Conservation (phyloP, 2,113 vertebrate species). For the Lethenteron camtschaticum region DNA sequence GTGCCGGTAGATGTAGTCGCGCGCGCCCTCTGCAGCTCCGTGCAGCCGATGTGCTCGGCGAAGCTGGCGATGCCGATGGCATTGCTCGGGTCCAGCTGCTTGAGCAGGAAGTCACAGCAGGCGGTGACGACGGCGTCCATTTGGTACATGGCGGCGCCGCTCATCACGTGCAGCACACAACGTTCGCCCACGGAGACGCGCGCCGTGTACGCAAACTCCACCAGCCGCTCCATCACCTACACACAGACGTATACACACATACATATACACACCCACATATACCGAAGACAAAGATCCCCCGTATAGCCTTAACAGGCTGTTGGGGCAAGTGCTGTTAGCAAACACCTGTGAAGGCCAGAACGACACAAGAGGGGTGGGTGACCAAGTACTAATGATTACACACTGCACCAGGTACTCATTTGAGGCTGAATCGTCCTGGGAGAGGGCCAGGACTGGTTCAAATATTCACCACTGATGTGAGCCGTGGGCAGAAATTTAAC, state of each 20-base stretch:
- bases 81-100: slow-evolving; percentile 80
- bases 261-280: no score
- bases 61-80: slow-evolving; percentile 87
- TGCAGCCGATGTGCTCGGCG: slow-evolving; percentile 64
- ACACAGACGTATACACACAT: not conserved
- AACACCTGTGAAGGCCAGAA: no score
- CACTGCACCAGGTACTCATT: no score
- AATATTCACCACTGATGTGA: no score
- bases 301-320: no score
- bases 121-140: slow-evolving; percentile 78
- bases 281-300: no score
- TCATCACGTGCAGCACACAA: slow-evolving; percentile 78
- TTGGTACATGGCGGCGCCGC: slow-evolving; percentile 84
- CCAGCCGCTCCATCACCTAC: slow-evolving; percentile 51
- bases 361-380: no score
- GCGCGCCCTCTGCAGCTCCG: slow-evolving; percentile 57
- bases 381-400: no score
- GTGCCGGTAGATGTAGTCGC: slow-evolving; percentile 83
- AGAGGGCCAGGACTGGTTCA: no score
- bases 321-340: no score
- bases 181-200: slow-evolving; percentile 76
- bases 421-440: no score
- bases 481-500: no score
- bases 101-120: slow-evolving; percentile 61
- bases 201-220: slow-evolving; percentile 79